A percentile compares a stretch with the other conserved stretches of the same genome.
Evolutionary conservation across 2,797 vertebrate species (phyloP).

Genomic region (Cuniculus paca): DNA sequence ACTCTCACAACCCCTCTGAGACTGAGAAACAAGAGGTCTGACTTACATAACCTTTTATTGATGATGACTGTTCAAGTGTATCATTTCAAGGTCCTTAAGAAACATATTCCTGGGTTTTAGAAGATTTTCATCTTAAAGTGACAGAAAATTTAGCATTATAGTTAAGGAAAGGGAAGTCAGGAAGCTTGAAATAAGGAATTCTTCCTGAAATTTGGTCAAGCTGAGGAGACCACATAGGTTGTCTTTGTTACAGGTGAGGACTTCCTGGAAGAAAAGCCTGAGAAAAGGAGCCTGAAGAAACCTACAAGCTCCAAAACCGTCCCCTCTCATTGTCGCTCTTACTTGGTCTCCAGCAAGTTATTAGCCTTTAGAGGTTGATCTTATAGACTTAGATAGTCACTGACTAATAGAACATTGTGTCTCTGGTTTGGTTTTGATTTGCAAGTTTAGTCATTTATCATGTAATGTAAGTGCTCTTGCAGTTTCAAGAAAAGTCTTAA

Average conservation of each 20-base stretch:
- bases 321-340: not conserved
- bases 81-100: not conserved
- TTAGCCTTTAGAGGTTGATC: not conserved
- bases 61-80: not conserved
- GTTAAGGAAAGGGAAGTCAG: not conserved
- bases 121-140: not conserved
- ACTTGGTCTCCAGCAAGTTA: not conserved
- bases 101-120: not conserved
- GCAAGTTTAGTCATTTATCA: not conserved
- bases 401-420: not conserved
- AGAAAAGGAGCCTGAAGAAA: rapidly evolving
- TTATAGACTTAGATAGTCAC: rapidly evolving
- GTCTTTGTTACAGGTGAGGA: rapidly evolving
- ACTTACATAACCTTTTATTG: not conserved
- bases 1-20: not conserved
- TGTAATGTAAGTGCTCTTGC: not conserved
- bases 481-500: not conserved
- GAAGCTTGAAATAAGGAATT: rapidly evolving
- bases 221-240: not conserved
- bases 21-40: no score
- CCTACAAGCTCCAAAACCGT: rapidly evolving
- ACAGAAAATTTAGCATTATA: not conserved
- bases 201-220: not conserved
- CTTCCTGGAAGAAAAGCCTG: not conserved
- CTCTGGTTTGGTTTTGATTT: not conserved